Percentiles rank a stretch among this genome's conserved stretches.
Evolutionary conservation across 2,797 vertebrate genomes (phyloP).

Genomic region (Acrossocheilus fasciatus): DNA sequence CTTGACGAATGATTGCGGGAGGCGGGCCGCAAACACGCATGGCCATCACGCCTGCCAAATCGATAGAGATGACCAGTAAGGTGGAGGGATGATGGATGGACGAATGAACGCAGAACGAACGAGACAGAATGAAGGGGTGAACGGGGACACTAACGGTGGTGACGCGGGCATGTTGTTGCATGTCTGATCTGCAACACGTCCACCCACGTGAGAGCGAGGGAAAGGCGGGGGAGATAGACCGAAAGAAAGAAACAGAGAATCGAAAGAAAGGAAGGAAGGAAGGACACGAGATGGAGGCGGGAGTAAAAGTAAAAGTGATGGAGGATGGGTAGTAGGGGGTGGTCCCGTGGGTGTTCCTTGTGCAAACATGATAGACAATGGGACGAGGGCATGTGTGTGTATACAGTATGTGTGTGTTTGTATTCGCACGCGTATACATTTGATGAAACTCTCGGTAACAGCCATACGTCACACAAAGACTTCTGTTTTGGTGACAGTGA

Average conservation of each 20-base stretch:
- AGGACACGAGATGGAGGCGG: conserved; percentile 27
- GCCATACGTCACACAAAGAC: conserved; percentile 15
- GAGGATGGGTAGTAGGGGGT: conserved; percentile 56
- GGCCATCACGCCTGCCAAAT: conserved; percentile 25
- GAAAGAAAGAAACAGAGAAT: conserved; percentile 8
- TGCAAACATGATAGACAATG: conserved; percentile 44
- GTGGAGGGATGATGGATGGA: conserved; percentile 57
- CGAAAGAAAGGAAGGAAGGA: conserved; percentile 29
- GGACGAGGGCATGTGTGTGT: conserved; percentile 42
- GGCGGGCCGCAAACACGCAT: conserved; percentile 5
- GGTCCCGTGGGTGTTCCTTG: conserved; percentile 42
- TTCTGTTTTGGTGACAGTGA: conserved; percentile 41
- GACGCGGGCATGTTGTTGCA: conserved; percentile 56
- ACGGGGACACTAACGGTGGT: conserved; percentile 14
- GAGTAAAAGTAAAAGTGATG: conserved; percentile 42
- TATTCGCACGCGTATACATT: conserved; percentile 40
- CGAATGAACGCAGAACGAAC: conserved; percentile 41
- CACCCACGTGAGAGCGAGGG: conserved; percentile 30
- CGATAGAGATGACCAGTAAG: conserved; percentile 47
- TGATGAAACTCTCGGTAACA: conserved; percentile 4
- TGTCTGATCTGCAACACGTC: conserved; percentile 59
- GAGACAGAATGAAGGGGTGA: conserved; percentile 48
- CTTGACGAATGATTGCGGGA: conserved; percentile 43
- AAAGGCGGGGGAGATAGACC: conserved; percentile 7
- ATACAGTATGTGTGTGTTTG: not conserved